These are phyloP conservation scores for Corynorhinus townsendii DNA, from an alignment of 2,113 vertebrate genomes.

Conservation along the genomic window DNA sequence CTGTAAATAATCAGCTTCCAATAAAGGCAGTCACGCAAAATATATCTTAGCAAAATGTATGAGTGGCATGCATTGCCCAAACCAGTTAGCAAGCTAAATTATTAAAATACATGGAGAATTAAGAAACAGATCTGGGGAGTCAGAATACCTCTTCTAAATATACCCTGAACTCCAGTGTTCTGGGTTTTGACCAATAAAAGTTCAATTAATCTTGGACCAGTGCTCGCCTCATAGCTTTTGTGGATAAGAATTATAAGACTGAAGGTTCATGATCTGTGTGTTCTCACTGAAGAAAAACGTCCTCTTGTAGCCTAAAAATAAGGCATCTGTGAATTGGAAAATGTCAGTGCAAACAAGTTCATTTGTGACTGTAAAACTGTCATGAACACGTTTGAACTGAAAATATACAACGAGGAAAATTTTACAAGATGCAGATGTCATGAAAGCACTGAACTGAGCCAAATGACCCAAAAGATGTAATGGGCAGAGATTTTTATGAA, in stretches of 20 bases:
- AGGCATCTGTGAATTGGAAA: conserved; percentile 36
- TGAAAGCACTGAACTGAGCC: conserved; percentile 9
- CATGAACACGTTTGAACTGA: conserved; percentile 55
- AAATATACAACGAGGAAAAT: conserved; percentile 66
- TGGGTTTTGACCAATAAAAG: background rate
- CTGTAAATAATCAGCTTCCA: background rate
- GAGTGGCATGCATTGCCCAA: background rate
- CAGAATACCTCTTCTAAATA: conserved; percentile 19
- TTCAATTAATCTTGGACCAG: background rate
- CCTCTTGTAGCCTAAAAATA: conserved; percentile 46
- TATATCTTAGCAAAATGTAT: background rate
- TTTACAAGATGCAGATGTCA: conserved; percentile 65
- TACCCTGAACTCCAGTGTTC: background rate
- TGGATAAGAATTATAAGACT: conserved; percentile 22
- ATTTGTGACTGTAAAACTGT: conserved; percentile 67
- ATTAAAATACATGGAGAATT: background rate
- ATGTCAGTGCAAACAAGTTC: conserved; percentile 58
- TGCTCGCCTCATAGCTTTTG: background rate
- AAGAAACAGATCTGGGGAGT: background rate
- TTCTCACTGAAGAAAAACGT: conserved; percentile 43
- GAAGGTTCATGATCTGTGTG: background rate
- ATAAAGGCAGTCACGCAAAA: background rate
- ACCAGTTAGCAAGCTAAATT: background rate
- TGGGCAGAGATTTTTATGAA: conserved; percentile 36
- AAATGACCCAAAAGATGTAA: conserved; percentile 61